Percentiles rank a stretch among this genome's conserved stretches.
These are phyloP conservation scores for Enteromius mattozi DNA, from an alignment of 2,797 vertebrate genomes.

Conservation along the genomic window DNA sequence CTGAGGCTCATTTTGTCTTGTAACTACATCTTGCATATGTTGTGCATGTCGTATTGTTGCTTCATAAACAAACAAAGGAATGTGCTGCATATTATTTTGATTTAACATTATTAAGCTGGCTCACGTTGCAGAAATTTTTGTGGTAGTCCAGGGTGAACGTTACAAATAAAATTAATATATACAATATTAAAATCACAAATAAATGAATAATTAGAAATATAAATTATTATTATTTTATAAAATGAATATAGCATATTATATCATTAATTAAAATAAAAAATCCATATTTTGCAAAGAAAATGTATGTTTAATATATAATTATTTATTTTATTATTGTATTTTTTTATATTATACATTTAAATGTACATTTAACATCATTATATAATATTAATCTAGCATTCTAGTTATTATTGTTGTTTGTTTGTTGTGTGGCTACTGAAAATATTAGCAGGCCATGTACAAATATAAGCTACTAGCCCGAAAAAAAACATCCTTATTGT, in stretches of 20 bases:
- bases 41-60: neutral
- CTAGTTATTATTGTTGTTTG: neutral
- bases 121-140: neutral
- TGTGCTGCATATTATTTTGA: neutral
- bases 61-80: neutral
- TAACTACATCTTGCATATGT: neutral
- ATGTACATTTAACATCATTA: too few species aligned
- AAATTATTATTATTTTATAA: neutral
- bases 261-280: neutral
- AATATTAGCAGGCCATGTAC: neutral
- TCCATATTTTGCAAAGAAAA: neutral
- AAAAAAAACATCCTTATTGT: neutral
- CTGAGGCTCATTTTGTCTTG: neutral
- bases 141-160: neutral
- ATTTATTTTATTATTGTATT: too few species aligned
- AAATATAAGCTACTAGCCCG: neutral
- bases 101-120: neutral
- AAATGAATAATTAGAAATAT: neutral
- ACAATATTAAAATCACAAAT: neutral
- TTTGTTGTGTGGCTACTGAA: neutral
- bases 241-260: neutral
- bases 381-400: too few species aligned
- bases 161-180: neutral
- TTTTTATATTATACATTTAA: neutral
- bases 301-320: neutral